phyloP scores from a whole-genome alignment of 2,113 vertebrate genomes.

The Gobio gobio region DNA sequence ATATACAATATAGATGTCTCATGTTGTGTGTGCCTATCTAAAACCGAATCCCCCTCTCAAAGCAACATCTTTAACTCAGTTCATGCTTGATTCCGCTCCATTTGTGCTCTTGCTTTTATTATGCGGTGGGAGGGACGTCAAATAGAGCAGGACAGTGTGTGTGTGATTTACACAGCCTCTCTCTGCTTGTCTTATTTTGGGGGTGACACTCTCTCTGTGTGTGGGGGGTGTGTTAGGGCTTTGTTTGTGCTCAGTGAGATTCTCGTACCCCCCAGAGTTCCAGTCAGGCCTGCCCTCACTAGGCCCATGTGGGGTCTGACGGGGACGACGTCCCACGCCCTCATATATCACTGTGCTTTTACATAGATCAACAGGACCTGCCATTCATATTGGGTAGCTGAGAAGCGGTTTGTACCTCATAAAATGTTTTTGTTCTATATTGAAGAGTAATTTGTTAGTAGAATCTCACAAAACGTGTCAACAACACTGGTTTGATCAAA shows the following conservation, averaged over 20 bases:
- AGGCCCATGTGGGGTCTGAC: slow-evolving; percentile 66
- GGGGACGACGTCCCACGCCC: slow-evolving; percentile 67
- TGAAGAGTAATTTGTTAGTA: slow-evolving; percentile 30
- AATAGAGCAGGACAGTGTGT: slow-evolving; percentile 33
- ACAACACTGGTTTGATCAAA: background rate
- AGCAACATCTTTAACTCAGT: background rate
- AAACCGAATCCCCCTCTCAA: background rate
- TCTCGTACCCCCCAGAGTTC: slow-evolving; percentile 56
- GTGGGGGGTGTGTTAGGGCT: slow-evolving; percentile 51
- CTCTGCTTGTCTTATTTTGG: slow-evolving; percentile 60
- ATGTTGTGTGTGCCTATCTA: background rate
- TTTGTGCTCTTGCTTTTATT: slow-evolving; percentile 36
- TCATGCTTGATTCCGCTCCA: slow-evolving; percentile 9
- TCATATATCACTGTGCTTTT: slow-evolving; percentile 68
- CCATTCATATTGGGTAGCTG: slow-evolving; percentile 13
- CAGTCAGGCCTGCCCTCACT: slow-evolving; percentile 58
- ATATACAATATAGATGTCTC: background rate
- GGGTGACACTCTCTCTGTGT: slow-evolving; percentile 54
- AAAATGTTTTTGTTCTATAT: slow-evolving; percentile 21
- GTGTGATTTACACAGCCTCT: slow-evolving; percentile 63
- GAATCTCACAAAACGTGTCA: background rate
- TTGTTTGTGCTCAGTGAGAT: slow-evolving; percentile 70
- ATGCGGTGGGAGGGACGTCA: slow-evolving; percentile 28
- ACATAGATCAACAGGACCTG: slow-evolving; percentile 45
- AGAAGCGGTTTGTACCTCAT: background rate